These are phyloP conservation scores for Phyllotreta striolata DNA, from an alignment of 2,888 invertebrate genomes.

Conservation along the genomic window DNA sequence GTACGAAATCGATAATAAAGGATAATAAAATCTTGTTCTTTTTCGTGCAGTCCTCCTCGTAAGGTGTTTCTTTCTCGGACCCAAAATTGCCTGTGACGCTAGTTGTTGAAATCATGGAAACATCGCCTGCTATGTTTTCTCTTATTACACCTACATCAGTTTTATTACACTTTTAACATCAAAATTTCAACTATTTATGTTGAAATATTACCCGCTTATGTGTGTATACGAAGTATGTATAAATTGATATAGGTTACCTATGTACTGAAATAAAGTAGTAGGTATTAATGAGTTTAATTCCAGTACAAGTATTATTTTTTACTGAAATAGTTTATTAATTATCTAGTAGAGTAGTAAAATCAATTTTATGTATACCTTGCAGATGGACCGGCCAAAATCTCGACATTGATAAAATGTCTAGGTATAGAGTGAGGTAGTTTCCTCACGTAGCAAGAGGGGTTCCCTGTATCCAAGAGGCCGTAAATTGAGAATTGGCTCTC, in stretches of 20 bases:
- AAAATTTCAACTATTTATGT: too few relatives aligned
- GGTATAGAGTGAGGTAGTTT: conserved; percentile 53
- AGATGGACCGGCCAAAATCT: conserved; percentile 51
- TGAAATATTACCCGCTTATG: too few relatives aligned
- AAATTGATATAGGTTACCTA: too few relatives aligned
- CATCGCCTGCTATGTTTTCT: too few relatives aligned
- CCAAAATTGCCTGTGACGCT: conserved; percentile 35
- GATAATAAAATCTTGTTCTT: conserved; percentile 39
- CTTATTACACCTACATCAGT: too few relatives aligned
- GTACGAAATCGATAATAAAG: conserved; percentile 38
- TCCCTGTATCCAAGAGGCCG: conserved; percentile 53
- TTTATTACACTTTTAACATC: too few relatives aligned
- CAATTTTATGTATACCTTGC: conserved; percentile 26
- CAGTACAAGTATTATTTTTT: too few relatives aligned
- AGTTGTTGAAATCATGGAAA: conserved; percentile 33
- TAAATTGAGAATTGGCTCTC: conserved; percentile 58
- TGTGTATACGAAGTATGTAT: too few relatives aligned
- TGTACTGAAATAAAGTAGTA: too few relatives aligned
- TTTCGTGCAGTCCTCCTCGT: conserved; percentile 28
- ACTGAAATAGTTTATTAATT: too few relatives aligned
- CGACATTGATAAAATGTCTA: conserved; percentile 57
- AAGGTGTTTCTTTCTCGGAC: conserved; percentile 26
- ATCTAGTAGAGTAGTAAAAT: not conserved
- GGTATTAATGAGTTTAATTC: too few relatives aligned
- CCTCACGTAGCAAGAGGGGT: conserved; percentile 56